Conservation (phyloP, 2,113 vertebrate species). For the Genyomyrus donnyi region DNA sequence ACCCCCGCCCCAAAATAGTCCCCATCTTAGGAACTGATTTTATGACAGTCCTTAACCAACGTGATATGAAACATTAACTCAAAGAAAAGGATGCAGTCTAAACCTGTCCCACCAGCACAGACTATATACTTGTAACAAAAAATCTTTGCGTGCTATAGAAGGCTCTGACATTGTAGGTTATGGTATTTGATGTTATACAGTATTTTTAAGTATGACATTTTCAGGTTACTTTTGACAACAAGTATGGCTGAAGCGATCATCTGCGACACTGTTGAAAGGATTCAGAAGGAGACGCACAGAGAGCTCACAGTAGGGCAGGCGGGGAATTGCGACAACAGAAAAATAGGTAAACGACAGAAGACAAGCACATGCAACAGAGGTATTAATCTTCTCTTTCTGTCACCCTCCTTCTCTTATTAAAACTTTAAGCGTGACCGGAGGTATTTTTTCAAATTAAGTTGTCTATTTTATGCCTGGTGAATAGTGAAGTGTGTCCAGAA, state of each 20-base stretch:
- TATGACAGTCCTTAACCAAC: constrained; percentile 15
- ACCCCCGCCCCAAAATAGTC: constrained; percentile 18
- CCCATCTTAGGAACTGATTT: constrained; percentile 33
- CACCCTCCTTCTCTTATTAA: background rate
- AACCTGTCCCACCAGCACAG: background rate
- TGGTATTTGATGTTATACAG: background rate
- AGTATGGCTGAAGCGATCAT: background rate
- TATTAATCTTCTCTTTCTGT: background rate
- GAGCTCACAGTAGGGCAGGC: background rate
- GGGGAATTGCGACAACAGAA: background rate
- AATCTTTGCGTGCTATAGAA: background rate
- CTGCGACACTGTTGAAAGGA: background rate
- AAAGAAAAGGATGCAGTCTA: background rate
- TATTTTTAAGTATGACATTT: background rate
- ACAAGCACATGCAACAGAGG: background rate
- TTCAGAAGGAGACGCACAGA: background rate
- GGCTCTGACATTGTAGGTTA: background rate
- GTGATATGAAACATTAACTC: background rate
- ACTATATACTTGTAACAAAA: background rate
- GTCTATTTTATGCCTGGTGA: background rate
- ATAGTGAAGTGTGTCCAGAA: background rate
- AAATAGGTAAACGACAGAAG: background rate
- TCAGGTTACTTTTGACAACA: background rate
- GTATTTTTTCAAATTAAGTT: background rate
- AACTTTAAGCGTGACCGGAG: background rate